Percentiles rank a stretch among this genome's conserved stretches.
phyloP scores from a whole-genome alignment of 2,797 vertebrate genomes.

The Pangasius macronema region DNA sequence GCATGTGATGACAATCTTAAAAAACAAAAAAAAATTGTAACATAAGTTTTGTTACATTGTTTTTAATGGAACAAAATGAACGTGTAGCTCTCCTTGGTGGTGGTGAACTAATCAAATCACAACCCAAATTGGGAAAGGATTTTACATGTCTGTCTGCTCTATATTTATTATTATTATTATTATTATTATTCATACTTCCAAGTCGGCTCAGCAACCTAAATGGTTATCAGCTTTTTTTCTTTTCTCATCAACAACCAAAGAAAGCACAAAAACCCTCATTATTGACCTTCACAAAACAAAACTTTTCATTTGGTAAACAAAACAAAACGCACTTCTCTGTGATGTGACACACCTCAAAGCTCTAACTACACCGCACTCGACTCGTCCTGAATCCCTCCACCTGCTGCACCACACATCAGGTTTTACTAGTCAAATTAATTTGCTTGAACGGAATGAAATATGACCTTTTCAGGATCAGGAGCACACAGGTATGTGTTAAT shows the following conservation, averaged over 20 bases:
- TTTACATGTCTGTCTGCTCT: background rate
- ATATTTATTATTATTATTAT: too few relatives aligned
- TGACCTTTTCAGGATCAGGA: background rate
- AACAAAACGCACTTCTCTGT: background rate
- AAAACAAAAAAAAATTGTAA: too few relatives aligned
- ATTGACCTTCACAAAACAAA: background rate
- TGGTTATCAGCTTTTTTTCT: too few relatives aligned
- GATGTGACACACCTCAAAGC: background rate
- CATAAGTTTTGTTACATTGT: too few relatives aligned
- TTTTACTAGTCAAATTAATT: background rate
- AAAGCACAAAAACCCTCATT: background rate
- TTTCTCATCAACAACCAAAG: background rate
- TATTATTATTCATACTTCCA: too few relatives aligned
- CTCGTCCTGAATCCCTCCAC: background rate
- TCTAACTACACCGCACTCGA: background rate
- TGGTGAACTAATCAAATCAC: background rate
- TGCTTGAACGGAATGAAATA: background rate
- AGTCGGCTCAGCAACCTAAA: background rate
- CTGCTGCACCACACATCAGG: background rate
- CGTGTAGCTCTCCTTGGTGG: background rate
- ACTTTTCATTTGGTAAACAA: background rate
- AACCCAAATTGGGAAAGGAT: background rate
- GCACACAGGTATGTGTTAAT: background rate
- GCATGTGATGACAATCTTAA: too few relatives aligned
- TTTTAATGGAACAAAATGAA: too few relatives aligned